Percentiles rank a stretch among this genome's conserved stretches.
phyloP scores from a whole-genome alignment of 2,797 vertebrate species.

The Falco novaeseelandiae region DNA sequence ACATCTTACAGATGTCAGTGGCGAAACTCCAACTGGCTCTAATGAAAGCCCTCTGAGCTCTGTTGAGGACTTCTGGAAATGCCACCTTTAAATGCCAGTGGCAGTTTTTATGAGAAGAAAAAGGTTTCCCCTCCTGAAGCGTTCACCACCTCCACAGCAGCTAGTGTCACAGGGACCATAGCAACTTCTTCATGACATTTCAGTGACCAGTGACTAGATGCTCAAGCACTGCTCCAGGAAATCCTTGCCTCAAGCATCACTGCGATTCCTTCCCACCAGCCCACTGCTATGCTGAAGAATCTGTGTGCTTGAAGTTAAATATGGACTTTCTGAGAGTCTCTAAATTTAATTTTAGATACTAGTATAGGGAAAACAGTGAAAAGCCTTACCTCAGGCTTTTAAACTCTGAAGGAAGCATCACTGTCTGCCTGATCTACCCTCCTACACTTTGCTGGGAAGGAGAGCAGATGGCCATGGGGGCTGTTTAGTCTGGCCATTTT shows the following conservation, averaged over 20 bases:
- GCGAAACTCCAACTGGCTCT: not conserved
- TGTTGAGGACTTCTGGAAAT: not conserved
- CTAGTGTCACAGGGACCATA: not conserved
- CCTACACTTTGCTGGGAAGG: not conserved
- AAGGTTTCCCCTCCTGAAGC: not conserved
- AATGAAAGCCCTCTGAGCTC: not conserved
- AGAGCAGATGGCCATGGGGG: not conserved
- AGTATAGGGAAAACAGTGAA: not conserved
- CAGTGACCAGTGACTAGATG: not conserved
- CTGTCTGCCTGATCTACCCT: not conserved
- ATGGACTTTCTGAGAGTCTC: not conserved
- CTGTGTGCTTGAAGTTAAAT: not conserved
- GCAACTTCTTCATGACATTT: not conserved
- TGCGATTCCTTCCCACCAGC: not conserved
- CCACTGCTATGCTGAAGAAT: fast-evolving
- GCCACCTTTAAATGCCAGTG: not conserved
- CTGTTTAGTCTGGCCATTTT: not conserved
- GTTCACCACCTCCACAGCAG: not conserved
- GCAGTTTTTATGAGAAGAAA: not conserved
- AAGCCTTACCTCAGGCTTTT: not conserved
- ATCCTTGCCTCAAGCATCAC: not conserved
- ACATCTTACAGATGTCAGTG: not conserved
- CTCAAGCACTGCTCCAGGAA: not conserved
- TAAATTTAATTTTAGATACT: not conserved
- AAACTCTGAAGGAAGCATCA: not conserved